These are phyloP conservation scores for Pantherophis guttatus DNA, from an alignment of 2,113 vertebrate species.

Conservation along the genomic window DNA sequence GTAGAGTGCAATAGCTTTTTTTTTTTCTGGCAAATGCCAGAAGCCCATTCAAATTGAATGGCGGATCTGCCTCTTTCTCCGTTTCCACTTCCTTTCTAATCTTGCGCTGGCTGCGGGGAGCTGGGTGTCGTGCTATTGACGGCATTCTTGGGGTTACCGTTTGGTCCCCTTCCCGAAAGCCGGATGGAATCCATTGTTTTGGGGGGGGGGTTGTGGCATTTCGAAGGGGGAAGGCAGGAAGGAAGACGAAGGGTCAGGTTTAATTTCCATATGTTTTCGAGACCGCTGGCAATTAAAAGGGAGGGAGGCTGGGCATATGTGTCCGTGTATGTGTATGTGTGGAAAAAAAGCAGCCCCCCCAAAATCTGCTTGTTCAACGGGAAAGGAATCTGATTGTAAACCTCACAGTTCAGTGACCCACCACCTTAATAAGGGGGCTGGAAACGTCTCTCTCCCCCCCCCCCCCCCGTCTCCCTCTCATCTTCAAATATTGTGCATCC, in stretches of 20 bases:
- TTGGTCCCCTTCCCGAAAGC: neutral
- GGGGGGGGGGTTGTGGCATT: neutral
- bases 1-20: no score
- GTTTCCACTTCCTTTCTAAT: neutral
- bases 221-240: neutral
- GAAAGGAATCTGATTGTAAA: conserved; percentile 69
- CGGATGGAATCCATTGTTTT: neutral
- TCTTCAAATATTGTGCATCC: conserved; percentile 76
- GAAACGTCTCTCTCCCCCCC: conserved; percentile 69
- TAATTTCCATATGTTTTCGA: conserved; percentile 4
- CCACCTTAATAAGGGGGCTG: conserved; percentile 73
- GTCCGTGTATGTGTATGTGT: no score
- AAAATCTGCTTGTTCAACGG: conserved; percentile 58
- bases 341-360: neutral
- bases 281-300: conserved; percentile 16
- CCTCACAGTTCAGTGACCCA: conserved; percentile 75
- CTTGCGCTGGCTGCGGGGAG: neutral
- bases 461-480: conserved; percentile 80
- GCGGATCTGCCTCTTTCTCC: neutral
- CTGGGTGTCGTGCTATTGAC: no score
- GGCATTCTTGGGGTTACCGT: neutral
- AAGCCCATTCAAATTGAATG: neutral
- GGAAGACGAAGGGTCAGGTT: neutral
- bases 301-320: no score
- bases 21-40: neutral